phyloP scores from a whole-genome alignment of 2,888 invertebrate species.

The Serripes groenlandicus region DNA sequence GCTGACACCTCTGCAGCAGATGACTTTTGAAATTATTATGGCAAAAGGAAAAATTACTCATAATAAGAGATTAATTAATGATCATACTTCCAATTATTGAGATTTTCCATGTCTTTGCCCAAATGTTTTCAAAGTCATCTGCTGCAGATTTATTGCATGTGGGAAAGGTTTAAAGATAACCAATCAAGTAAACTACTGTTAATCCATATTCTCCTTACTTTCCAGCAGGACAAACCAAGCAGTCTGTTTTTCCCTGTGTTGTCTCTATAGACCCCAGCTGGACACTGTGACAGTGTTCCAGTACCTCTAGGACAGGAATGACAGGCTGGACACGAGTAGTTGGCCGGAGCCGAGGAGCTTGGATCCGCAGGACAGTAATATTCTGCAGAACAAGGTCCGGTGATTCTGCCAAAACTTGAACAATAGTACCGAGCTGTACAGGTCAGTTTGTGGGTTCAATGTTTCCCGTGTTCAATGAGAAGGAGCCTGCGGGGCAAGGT shows the following conservation, averaged over 20 bases:
- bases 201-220: no score
- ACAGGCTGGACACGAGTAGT: constrained; percentile 82
- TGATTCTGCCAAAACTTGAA: constrained; percentile 78
- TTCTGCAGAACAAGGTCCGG: constrained; percentile 81
- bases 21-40: no score
- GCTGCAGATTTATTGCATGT: no score
- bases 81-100: no score
- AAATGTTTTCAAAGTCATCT: no score
- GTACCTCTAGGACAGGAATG: constrained; percentile 82
- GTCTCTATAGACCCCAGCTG: constrained; percentile 82
- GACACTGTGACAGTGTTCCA: constrained; percentile 78
- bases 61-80: no score
- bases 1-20: no score
- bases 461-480: constrained; percentile 78
- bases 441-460: constrained; percentile 77
- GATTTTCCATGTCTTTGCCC: no score
- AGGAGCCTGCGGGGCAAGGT: constrained; percentile 83
- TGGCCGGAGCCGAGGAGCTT: constrained; percentile 89
- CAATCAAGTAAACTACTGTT: no score
- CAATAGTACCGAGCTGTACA: constrained; percentile 84
- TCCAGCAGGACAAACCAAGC: constrained; percentile 81
- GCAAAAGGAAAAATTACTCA: no score
- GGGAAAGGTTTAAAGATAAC: no score
- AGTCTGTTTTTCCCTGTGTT: constrained; percentile 75
- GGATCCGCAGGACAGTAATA: constrained; percentile 97